A percentile compares a stretch with the other conserved stretches of the same genome.
These are phyloP conservation scores for Spodoptera picta DNA, from an alignment of 2,888 invertebrate genomes.

Conservation along the genomic window DNA sequence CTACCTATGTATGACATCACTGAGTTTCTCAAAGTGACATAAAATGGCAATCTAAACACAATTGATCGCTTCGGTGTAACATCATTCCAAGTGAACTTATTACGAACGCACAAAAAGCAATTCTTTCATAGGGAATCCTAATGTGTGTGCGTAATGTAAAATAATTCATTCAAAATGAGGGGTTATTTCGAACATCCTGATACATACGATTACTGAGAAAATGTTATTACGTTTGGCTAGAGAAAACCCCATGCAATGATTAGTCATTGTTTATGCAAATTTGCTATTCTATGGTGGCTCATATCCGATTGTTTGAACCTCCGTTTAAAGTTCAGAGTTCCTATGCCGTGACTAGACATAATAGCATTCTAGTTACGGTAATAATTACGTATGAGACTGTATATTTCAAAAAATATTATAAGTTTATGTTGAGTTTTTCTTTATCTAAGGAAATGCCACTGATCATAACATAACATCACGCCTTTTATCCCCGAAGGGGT, in stretches of 20 bases:
- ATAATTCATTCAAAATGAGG: conserved; percentile 65
- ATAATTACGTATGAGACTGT: too few relatives aligned
- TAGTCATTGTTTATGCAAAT: conserved; percentile 78
- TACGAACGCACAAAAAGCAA: conserved; percentile 64
- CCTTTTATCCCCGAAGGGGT: too few relatives aligned
- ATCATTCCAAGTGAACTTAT: conserved; percentile 50
- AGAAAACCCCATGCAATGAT: conserved; percentile 75
- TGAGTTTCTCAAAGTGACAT: too few relatives aligned
- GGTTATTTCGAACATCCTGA: conserved; percentile 77
- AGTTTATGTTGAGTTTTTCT: too few relatives aligned
- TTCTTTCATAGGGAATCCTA: conserved; percentile 74
- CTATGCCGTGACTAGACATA: conserved; percentile 9
- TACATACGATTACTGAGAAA: conserved; percentile 75
- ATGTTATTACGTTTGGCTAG: conserved; percentile 64
- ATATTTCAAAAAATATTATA: too few relatives aligned
- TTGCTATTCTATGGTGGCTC: conserved; percentile 63
- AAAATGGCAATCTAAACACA: too few relatives aligned
- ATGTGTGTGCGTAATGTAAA: conserved; percentile 60
- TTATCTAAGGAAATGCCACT: too few relatives aligned
- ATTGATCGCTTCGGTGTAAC: conserved; percentile 60
- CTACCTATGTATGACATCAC: too few relatives aligned
- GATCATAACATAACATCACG: too few relatives aligned
- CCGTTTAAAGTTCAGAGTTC: conserved; percentile 35
- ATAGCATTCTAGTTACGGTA: not conserved
- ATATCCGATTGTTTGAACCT: conserved; percentile 63